Percentiles rank a stretch among this genome's conserved stretches.
These are phyloP conservation scores for Chaetodon auriga DNA, from an alignment of 2,113 vertebrate genomes.

Conservation along the genomic window DNA sequence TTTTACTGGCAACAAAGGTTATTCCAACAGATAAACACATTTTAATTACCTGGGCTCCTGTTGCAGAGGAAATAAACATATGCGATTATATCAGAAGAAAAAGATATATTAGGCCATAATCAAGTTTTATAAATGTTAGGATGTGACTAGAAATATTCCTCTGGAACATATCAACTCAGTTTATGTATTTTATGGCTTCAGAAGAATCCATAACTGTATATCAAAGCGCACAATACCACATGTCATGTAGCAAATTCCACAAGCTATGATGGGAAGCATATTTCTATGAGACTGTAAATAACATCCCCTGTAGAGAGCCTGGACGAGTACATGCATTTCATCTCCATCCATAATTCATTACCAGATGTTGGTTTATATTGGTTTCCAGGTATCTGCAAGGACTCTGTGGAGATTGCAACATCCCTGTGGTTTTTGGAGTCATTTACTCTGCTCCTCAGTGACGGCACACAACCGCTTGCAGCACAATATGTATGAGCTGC, in stretches of 20 bases:
- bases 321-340: constrained; percentile 62
- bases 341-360: constrained; percentile 78
- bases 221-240: constrained; percentile 43
- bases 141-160: constrained; percentile 15
- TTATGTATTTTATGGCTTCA: constrained; percentile 39
- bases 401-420: constrained; percentile 58
- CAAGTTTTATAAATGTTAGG: constrained; percentile 21
- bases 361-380: constrained; percentile 72
- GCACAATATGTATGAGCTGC: constrained; percentile 31
- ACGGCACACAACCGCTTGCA: constrained; percentile 6
- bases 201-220: constrained; percentile 49
- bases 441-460: constrained; percentile 55
- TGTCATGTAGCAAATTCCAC: constrained; percentile 37
- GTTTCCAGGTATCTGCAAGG: constrained; percentile 70
- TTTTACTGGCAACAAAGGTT: constrained; percentile 65
- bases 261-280: constrained; percentile 48
- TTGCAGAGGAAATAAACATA: constrained; percentile 8
- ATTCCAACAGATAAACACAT: constrained; percentile 64
- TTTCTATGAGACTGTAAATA: constrained; percentile 70
- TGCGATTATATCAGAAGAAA: constrained; percentile 4
- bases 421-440: constrained; percentile 65
- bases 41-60: constrained; percentile 68
- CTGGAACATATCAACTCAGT: constrained; percentile 22
- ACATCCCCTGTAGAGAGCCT: constrained; percentile 58
- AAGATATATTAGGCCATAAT: background rate